These are phyloP conservation scores for Pangasianodon gigas DNA, from an alignment of 2,113 vertebrate species.

Conservation along the genomic window DNA sequence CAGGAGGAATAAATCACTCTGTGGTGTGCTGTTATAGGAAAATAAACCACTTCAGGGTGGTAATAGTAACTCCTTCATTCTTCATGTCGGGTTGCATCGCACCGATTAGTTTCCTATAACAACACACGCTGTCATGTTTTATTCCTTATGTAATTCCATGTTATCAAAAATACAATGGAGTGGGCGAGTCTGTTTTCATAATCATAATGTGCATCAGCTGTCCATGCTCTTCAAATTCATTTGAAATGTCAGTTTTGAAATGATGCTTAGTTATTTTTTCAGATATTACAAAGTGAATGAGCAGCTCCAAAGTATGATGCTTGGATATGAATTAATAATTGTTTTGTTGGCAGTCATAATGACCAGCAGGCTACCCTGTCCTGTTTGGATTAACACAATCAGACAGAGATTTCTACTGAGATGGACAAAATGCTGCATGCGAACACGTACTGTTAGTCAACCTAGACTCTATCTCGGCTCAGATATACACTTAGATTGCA, in stretches of 20 bases:
- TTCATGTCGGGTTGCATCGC: too few relatives aligned
- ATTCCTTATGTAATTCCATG: neutral
- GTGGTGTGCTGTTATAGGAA: neutral
- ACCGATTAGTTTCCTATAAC: neutral
- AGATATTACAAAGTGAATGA: neutral
- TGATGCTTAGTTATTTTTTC: neutral
- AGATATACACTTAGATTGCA: neutral
- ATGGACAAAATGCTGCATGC: neutral
- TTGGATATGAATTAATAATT: neutral
- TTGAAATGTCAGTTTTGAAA: neutral
- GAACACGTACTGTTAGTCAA: neutral
- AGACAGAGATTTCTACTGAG: neutral
- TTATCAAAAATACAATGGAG: neutral
- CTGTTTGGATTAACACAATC: neutral
- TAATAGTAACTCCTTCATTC: neutral
- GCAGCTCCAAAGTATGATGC: neutral
- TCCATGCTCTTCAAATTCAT: neutral
- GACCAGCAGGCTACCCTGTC: neutral
- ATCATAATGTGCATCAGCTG: neutral
- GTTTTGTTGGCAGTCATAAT: neutral
- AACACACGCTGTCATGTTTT: neutral
- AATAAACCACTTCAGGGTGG: neutral
- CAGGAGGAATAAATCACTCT: neutral
- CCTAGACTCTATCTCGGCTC: neutral
- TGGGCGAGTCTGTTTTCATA: neutral